Evolutionary conservation across 2,113 vertebrate species (phyloP), one percentile per base, ranked within the genome.

Genomic region (Gnathonemus echidnorhynchus): DNA sequence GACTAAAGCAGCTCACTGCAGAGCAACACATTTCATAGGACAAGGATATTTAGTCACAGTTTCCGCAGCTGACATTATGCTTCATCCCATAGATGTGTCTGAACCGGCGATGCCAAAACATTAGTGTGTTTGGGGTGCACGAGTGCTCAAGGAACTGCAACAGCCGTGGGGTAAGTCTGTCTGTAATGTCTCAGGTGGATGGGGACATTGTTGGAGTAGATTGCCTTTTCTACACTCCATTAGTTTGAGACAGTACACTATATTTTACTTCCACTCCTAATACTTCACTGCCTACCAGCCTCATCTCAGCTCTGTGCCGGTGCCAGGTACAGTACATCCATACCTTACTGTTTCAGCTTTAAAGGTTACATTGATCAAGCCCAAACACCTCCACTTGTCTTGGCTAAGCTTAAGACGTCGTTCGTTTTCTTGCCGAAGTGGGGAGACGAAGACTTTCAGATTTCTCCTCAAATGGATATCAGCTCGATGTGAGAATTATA

Each of bases 91-190:
- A 99, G 98, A 97, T 99, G 92, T 99, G 98, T 93, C 95, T 99
- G 88, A 97, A 98, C 83, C 98, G 98, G 2, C 97, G 90, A n/a
- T 99, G 98, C 92, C 97, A 98, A 93, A 99, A 99, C 35, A 93
- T 97, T 45, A 99, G 98, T 1, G 92, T 98, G 31, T 99, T 99
- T 0, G 97, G 97, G 0, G 97, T 99, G 13, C 96, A 97, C 0
- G 96, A 96, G 13, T 99, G 98, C 90, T 94, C 95, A 0, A 94
- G 91, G 15, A 98, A 96, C 92, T 99, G 98, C 95, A 97, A 97
- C 0, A 95, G 96, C 35, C 95, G 96, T 45, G 98, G 98, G 94
- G 98, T 99, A 93, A 98, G 98, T 94, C 49, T 84, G 1, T 19
- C 66, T 39, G 17, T 13, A 49, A 24, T 4, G 27, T 52, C 24